A percentile compares a stretch with the other conserved stretches of the same genome.
Evolutionary conservation across 2,888 invertebrate species (phyloP).

Genomic region (Nemoura dubitans): DNA sequence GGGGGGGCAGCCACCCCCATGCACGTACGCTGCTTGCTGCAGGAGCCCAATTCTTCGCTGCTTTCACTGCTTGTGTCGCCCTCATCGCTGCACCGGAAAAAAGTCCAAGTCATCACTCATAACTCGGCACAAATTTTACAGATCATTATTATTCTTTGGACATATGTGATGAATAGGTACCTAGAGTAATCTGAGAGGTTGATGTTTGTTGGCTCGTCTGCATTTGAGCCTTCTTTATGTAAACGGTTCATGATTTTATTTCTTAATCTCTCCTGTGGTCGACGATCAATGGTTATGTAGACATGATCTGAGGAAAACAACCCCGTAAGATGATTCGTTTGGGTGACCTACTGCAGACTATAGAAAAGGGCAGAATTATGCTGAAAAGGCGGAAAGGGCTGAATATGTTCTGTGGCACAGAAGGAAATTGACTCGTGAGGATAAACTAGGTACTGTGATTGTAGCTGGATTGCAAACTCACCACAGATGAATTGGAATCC

Average conservation of each 20-base stretch:
- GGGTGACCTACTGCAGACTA: too few relatives aligned
- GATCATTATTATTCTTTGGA: too few relatives aligned
- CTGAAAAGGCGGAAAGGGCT: too few relatives aligned
- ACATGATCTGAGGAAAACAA: not conserved
- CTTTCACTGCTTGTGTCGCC: constrained; percentile 79
- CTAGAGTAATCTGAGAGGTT: constrained; percentile 88
- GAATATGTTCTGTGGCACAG: too few relatives aligned
- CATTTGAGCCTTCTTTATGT: constrained; percentile 84
- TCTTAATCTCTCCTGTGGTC: constrained; percentile 74
- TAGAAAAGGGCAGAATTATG: too few relatives aligned
- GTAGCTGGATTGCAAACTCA: too few relatives aligned
- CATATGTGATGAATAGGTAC: constrained; percentile 61
- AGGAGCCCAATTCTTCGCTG: constrained; percentile 64
- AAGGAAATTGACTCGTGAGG: too few relatives aligned
- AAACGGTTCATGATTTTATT: constrained; percentile 83
- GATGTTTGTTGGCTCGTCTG: constrained; percentile 88
- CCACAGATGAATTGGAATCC: too few relatives aligned
- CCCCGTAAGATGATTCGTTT: not conserved
- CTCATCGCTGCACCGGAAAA: constrained; percentile 71
- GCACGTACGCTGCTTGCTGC: not conserved
- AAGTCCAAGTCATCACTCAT: not conserved
- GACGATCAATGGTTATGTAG: not conserved
- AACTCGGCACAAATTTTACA: not conserved
- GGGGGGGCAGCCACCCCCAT: constrained; percentile 44
- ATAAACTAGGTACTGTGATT: too few relatives aligned